Conservation (phyloP, 35 echinoderm and acorn worm species). For the Apostichopus japonicus region DNA sequence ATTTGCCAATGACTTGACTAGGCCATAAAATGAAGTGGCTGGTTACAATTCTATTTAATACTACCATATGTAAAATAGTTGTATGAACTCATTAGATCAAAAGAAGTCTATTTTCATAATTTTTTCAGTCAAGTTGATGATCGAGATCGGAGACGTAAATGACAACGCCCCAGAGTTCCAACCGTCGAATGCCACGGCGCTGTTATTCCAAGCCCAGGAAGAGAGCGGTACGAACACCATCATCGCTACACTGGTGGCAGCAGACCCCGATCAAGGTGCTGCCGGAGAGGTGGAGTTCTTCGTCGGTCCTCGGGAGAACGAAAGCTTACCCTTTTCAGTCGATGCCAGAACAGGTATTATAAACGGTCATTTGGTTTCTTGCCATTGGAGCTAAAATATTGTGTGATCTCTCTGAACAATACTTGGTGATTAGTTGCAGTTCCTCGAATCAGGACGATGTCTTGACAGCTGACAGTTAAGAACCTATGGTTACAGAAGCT, state of each 20-base stretch:
- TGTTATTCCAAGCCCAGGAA: conserved; percentile 64
- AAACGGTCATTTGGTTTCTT: neutral
- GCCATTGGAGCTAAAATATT: too few relatives aligned
- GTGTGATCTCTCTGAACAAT: too few relatives aligned
- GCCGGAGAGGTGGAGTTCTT: conserved; percentile 71
- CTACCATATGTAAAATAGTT: too few relatives aligned
- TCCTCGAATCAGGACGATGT: too few relatives aligned
- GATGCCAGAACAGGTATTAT: conserved; percentile 59
- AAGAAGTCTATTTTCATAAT: neutral
- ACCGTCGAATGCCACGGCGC: conserved; percentile 56
- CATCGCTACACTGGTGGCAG: conserved; percentile 65
- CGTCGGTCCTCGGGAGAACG: neutral
- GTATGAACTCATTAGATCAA: neutral
- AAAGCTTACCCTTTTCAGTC: conserved; percentile 38
- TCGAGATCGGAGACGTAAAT: conserved; percentile 83
- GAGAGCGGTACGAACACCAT: conserved; percentile 56
- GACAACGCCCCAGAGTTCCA: conserved; percentile 80
- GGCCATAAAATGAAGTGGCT: too few relatives aligned
- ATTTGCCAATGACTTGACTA: too few relatives aligned
- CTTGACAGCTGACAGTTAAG: too few relatives aligned
- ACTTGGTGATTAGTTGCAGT: too few relatives aligned
- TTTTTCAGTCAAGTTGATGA: conserved; percentile 63
- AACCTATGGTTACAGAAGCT: too few relatives aligned
- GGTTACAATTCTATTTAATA: too few relatives aligned
- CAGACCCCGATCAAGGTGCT: conserved; percentile 65